Conservation (phyloP, 2,797 vertebrate species). For the Hozukius guyotensis region DNA sequence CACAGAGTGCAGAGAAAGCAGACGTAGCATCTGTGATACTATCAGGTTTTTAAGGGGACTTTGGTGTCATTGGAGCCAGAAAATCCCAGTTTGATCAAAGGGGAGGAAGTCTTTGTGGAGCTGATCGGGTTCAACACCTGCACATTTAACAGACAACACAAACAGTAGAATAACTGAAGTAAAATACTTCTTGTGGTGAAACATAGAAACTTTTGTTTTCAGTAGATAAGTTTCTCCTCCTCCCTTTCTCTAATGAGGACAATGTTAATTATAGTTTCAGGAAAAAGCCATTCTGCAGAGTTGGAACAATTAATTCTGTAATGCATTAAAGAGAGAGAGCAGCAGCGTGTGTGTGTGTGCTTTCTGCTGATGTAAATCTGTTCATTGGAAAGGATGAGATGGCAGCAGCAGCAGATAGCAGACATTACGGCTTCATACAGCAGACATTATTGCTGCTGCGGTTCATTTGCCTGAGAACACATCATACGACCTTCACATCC, state of each 20-base stretch:
- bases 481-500: background rate
- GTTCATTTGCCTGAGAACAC: constrained; percentile 33
- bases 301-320: background rate
- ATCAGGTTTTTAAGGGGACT: background rate
- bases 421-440: background rate
- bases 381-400: background rate
- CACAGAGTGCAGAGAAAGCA: background rate
- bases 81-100: no score
- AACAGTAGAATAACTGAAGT: background rate
- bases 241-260: background rate
- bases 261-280: background rate
- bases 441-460: background rate
- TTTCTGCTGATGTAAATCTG: background rate
- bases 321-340: background rate
- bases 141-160: background rate
- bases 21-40: background rate
- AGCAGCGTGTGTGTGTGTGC: background rate
- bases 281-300: background rate
- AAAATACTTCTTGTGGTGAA: background rate
- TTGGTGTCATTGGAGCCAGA: no score
- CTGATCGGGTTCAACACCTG: no score
- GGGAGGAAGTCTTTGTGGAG: no score
- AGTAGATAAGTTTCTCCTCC: background rate
- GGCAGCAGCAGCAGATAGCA: background rate
- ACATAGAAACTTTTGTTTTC: background rate